phyloP scores from a whole-genome alignment of 2,888 invertebrate species.

The Smittia aterrima region DNA sequence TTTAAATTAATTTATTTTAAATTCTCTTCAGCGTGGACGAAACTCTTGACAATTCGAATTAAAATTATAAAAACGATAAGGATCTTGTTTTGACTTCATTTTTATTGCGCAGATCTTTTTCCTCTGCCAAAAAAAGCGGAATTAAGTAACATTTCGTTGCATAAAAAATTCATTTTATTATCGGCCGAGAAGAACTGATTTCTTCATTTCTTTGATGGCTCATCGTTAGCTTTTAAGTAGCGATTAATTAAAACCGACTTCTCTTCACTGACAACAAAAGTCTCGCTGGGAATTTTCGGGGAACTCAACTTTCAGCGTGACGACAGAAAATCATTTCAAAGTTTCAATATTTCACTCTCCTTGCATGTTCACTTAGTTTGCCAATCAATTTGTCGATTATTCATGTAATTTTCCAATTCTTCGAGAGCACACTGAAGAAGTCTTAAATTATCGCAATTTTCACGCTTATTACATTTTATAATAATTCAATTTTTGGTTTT shows the following conservation, averaged over 20 bases:
- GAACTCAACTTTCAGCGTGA: background rate
- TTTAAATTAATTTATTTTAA: too few relatives aligned
- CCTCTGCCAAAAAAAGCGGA: background rate
- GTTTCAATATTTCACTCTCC: background rate
- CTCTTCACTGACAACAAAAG: too few relatives aligned
- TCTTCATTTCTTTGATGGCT: conserved; percentile 4
- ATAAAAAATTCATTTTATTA: conserved; percentile 20
- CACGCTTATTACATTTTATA: conserved; percentile 41
- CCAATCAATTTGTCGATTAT: conserved; percentile 35
- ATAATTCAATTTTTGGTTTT: conserved; percentile 38
- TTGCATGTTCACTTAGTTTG: conserved; percentile 31
- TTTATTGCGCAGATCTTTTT: conserved; percentile 8
- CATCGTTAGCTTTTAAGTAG: background rate
- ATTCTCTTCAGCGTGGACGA: background rate
- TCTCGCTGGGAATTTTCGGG: too few relatives aligned
- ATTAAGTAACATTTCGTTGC: background rate
- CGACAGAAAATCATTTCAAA: background rate
- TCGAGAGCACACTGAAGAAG: background rate
- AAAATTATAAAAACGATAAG: conserved; percentile 20
- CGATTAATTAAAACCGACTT: conserved; percentile 22
- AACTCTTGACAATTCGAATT: background rate
- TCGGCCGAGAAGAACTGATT: conserved; percentile 16
- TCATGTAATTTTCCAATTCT: conserved; percentile 17
- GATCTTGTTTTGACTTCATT: conserved; percentile 9
- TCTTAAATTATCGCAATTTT: conserved; percentile 40